Base-by-base conservation (phyloP, 2,888 invertebrate species). In the Gymnosoma rotundatum region DNA sequence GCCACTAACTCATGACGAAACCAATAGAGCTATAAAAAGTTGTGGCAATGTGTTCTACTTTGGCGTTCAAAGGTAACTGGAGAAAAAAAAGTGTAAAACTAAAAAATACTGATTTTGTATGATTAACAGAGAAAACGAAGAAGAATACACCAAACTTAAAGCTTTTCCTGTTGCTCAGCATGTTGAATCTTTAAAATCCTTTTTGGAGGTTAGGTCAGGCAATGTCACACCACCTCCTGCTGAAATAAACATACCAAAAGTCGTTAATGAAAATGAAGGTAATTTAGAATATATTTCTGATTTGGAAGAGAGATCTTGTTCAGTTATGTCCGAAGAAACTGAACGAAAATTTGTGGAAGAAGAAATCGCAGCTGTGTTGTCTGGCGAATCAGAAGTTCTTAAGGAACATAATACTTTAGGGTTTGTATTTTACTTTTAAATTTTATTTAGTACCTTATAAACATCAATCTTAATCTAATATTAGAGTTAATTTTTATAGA, bases 1-100 rank as follows among this genome's bases (percentile, higher is more conserved):
- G 70, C 93, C 93, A 56, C 93, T 97, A 91, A 94, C 95, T 12
- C 98, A 97, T 89, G 95, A 95, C 56, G 95, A 95, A 88, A 97
- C 97, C 2, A 96, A 96, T 90, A 94, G 95, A 86, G 93, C 94
- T 76, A 95, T 98, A 83, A 93, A 94, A 66, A 93, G 94, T 73
- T 95, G 96, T 36, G 96, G 95, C 67, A 95, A 96, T 90, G 94
- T 94, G 78, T 94, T 98, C 87, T 94, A 94, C 79, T 92, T 98
- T 58, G 94, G 94, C 54, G 88, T 92, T 9, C 83, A 90, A 79
- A 89, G 92, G 92, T 91, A 58, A 45, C 78, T 87, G 79, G 52
- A 38, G 6, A 42, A 72, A 72, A 32, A 12, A 6, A 5, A n/a
- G 10, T 18, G 5, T 32, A 18, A 48, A n/a, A 12, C 7, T 1